Evolutionary conservation across 2,797 vertebrate species (phyloP).

Genomic region (Fratercula arctica): DNA sequence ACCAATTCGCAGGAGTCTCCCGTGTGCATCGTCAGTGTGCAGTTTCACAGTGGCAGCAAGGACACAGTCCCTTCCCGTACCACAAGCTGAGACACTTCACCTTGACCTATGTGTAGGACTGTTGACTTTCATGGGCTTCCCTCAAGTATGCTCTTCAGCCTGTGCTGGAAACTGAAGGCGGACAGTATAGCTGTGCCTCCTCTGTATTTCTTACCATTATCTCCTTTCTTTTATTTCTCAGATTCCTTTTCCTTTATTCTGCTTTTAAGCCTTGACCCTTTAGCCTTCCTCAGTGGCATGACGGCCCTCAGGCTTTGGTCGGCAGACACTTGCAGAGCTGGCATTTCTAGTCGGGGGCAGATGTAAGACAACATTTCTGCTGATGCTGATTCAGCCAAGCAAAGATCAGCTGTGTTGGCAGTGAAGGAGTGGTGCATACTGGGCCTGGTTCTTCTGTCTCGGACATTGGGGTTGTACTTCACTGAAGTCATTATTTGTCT

Average conservation of each 20-base stretch:
- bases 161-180: background rate
- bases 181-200: background rate
- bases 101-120: background rate
- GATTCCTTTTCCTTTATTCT: background rate
- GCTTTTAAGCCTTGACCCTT: background rate
- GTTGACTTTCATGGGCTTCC: background rate
- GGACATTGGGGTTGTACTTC: background rate
- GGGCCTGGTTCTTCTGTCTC: background rate
- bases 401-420: background rate
- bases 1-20: background rate
- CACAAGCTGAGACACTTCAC: background rate
- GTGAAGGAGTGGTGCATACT: background rate
- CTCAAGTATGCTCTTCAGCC: accelerated
- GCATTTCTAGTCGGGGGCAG: background rate
- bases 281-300: background rate
- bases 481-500: background rate
- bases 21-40: background rate
- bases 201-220: background rate
- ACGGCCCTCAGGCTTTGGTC: background rate
- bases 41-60: background rate
- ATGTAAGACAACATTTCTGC: background rate
- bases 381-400: background rate
- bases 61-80: background rate
- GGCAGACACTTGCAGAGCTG: background rate
- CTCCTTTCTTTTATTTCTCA: background rate